Evolutionary conservation across 1,140 invertebrate species (phyloP), one percentile per base, ranked within the genome.

Genomic region (Drosophila sechellia): DNA sequence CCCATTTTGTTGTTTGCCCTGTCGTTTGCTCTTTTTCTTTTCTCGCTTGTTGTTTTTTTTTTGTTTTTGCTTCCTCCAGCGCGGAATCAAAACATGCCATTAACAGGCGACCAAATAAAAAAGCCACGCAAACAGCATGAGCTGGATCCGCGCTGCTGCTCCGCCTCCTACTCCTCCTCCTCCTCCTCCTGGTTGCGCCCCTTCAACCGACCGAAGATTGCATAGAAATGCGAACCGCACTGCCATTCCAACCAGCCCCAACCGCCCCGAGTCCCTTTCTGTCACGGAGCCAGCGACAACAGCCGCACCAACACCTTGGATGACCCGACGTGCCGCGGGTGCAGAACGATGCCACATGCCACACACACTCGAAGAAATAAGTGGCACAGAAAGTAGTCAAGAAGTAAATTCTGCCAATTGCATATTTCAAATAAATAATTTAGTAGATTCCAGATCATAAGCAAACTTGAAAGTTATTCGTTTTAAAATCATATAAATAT

Each of bases 31-130:
- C 43, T 68, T 39, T 64, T 49, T 12, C 31, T 11, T 46, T 40
- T 20, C 11, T 4, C 25, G n/a, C 5, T 31, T 66, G 46, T 69
- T 48, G 15, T 4, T 20, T 22, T n/a, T 46, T 20, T 52, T 34
- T 17, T 12, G 54, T 22, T 13, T 17, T 20, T 52, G 53, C 53
- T 74, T 60, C 54, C 35, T 52, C 25, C 49, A 45, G 65, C 60
- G 58, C 63, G 68, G 59, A 85, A 85, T 85, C 81, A 86, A 78
- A 86, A 78, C 81, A 75, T 72, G 83, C 81, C 83, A 86, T 86
- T 81, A 86, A 74, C 66, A 71, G 61, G 27, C 49, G 25, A n/a
- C 34, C 56, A 46, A 61, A 85, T 58, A 77, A 69, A 40, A 40
- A 42, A 37, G 58, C 15, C 43, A 39, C 17, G 37, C 57, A 63